Evolutionary conservation across 1,140 invertebrate genomes (phyloP).

Genomic region (Chymomyza costata): DNA sequence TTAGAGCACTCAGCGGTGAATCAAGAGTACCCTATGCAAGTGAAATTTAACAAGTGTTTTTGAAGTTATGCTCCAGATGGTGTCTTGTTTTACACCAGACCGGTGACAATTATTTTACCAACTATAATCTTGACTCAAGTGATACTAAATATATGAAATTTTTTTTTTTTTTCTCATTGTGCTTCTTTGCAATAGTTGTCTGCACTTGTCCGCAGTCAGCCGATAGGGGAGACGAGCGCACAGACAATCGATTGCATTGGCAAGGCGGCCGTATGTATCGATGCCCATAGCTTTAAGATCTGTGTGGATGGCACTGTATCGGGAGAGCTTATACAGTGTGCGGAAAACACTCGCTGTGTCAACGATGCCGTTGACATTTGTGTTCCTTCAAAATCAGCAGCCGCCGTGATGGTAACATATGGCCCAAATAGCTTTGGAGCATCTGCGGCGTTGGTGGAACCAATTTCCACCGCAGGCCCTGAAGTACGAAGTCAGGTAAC

Average conservation of each 20-base stretch:
- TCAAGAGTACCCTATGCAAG: conserved; percentile 63
- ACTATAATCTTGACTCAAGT: neutral
- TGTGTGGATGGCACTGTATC: conserved; percentile 37
- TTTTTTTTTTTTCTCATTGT: neutral
- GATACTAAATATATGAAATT: conserved; percentile 22
- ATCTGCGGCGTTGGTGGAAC: conserved; percentile 38
- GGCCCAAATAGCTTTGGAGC: conserved; percentile 24
- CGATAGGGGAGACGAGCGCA: conserved; percentile 27
- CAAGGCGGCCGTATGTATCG: conserved; percentile 53
- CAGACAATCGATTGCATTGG: conserved; percentile 49
- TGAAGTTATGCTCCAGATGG: conserved; percentile 25
- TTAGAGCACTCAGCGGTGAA: conserved; percentile 56
- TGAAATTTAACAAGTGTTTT: conserved; percentile 46
- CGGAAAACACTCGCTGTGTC: conserved; percentile 48
- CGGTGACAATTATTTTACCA: conserved; percentile 38
- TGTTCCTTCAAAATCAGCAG: conserved; percentile 47
- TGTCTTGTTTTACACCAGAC: neutral
- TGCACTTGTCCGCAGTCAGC: conserved; percentile 34
- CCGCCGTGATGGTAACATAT: conserved; percentile 49
- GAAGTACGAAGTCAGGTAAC: no score
- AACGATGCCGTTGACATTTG: conserved; percentile 64
- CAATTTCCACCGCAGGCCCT: conserved; percentile 17
- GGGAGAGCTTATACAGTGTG: conserved; percentile 36
- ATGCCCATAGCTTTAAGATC: conserved; percentile 42
- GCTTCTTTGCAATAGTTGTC: conserved; percentile 28